Base-by-base conservation (phyloP, 2,888 invertebrate species). In the Meliscaeva auricollis region DNA sequence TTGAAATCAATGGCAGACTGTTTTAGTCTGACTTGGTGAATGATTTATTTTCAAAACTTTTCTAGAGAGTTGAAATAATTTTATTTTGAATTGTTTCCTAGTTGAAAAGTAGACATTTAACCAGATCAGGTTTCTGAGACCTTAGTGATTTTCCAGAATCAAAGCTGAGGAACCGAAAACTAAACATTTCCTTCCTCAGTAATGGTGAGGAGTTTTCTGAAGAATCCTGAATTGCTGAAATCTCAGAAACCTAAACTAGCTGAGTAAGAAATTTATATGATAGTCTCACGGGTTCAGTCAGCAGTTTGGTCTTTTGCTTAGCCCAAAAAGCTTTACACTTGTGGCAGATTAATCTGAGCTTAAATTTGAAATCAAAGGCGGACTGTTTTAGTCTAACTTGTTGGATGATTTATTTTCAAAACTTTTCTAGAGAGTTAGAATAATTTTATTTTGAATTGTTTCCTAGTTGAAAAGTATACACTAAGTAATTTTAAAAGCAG, bases 291-390 rank as follows among this genome's bases (percentile, higher is more conserved):
- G 64, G 52, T 30, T 41, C 30, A 60, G 54, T 50, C 60, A 38
- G 17, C 46, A 90, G 89, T 88, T 89, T 88, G 76, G 87, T 88
- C 80, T 78, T 26, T 72, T 17, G 48, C 72, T 87, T 87, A 84
- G 89, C 88, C 79, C 78, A 87, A 88, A 89, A 88, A 89, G 91
- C 90, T 90, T 91, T 92, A 90, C 91, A 90, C 88, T 87, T 88
- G 89, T 91, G 91, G 89, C 46, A 91, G 72, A 91, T 32, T 44
- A 90, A 89, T 87, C 74, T 13, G 87, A 74, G 75, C 77, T 80
- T 72, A 82, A 72, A 70, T 6, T 15, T 64, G 80, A 66, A 50
- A 72, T 73, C 85, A 69, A 74, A 83, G 70, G 62, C 81, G 78
- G 81, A 88, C 89, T 91, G 90, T 91, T 89, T 84, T 91, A 91